Evolutionary conservation across 2,888 invertebrate species (phyloP), one percentile per base, ranked within the genome.

Genomic region (Eutolmus rufibarbis): DNA sequence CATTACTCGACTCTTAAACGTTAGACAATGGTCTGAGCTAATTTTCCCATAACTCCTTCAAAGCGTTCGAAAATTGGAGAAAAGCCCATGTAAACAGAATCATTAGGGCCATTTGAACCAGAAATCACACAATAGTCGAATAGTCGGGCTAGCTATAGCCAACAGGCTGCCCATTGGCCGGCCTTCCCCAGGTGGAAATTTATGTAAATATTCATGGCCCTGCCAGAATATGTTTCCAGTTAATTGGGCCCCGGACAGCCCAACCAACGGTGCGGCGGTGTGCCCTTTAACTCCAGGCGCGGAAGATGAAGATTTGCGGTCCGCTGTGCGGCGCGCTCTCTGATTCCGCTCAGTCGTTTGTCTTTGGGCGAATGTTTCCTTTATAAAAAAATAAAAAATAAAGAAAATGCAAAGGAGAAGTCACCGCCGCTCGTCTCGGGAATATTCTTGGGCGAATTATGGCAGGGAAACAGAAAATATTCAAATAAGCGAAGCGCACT

Each of bases 401-500:
- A 66, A 66, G 66, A 66, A 66, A 66, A 19, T 5, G 23, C 66
- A 28, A 28, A 66, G 66, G 66, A 66, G 66, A 66, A 66, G 19
- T 66, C 66, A 66, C 19, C 12, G 66, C 14, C 23, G 3, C 19
- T 7, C 82, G 37, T 34, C 57, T 57, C 2, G 14, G 74, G 46
- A 74, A 74, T 74, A 28, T 74, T 85, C 74, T 28, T 8, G 28
- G 28, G 74, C 85, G 28, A 85, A 85, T 85, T 85, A 85, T 85
- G 66, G 43, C 74, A 85, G 74, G 85, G 34, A 16, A 85, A 74
- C 74, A 85, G 51, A 51, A 85, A 74, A 85, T 85, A 85, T 85
- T 85, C 85, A 85, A 85, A 85, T 85, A 85, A 85, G 85, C 37
- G 19, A 43, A 85, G 76, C 34, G 16, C 74, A 43, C 56, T 28